A percentile compares a stretch with the other conserved stretches of the same genome.
Conservation (phyloP, 2,113 vertebrate species). For the Condylura cristata region DNA sequence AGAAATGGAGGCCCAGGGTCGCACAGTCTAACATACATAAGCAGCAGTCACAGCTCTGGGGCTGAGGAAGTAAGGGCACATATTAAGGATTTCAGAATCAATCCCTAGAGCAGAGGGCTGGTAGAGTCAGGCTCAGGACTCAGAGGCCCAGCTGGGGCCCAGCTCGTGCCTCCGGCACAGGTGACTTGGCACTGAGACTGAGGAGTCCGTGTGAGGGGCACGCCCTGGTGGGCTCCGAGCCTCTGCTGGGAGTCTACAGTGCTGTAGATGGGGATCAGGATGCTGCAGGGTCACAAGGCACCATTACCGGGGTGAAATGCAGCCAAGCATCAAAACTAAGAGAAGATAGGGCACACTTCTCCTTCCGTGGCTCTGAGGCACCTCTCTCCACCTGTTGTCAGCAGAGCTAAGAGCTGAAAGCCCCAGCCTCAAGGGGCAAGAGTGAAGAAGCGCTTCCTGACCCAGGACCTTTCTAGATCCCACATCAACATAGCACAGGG, state of each 20-base stretch:
- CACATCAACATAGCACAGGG: background rate
- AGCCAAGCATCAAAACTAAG: too few species aligned
- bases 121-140: background rate
- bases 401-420: background rate
- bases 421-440: fast-evolving
- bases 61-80: background rate
- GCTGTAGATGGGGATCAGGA: background rate
- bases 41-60: background rate
- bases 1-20: background rate
- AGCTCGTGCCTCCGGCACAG: too few species aligned
- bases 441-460: background rate
- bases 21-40: background rate
- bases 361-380: too few species aligned
- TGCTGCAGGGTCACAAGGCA: background rate
- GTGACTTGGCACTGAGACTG: background rate
- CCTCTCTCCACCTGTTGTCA: too few species aligned
- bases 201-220: background rate
- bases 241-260: background rate
- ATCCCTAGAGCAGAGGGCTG: background rate
- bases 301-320: too few species aligned
- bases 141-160: background rate
- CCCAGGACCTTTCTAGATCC: background rate
- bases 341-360: too few species aligned
- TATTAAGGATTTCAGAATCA: background rate
- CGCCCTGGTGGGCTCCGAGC: background rate